Conservation (phyloP, 2,888 invertebrate species). For the Euphydryas editha region DNA sequence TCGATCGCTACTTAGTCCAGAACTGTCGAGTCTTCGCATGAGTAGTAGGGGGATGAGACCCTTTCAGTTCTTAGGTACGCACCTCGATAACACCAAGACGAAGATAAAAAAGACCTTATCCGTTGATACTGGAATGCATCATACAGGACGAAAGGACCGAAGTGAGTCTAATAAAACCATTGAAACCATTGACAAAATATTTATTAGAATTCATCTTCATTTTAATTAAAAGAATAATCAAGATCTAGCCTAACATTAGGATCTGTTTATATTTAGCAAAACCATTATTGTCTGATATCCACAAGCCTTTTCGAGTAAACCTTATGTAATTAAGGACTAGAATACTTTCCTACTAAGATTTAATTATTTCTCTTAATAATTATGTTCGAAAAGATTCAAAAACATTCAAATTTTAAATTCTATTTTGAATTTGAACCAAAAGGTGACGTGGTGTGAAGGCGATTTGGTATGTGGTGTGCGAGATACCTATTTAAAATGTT, state of each 20-base stretch:
- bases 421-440: no score
- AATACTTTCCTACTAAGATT: slow-evolving; percentile 1
- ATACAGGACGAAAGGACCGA: slow-evolving; percentile 72
- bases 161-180: slow-evolving; percentile 53
- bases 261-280: not conserved
- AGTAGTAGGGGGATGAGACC: slow-evolving; percentile 63
- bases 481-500: no score
- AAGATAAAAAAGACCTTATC: slow-evolving; percentile 80
- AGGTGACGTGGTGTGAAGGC: no score
- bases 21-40: slow-evolving; percentile 69
- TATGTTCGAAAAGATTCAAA: not conserved
- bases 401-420: no score
- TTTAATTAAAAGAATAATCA: not conserved
- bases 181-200: not conserved
- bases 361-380: not conserved
- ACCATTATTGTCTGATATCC: not conserved
- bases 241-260: not conserved
- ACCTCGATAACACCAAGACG: slow-evolving; percentile 71
- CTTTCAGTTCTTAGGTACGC: slow-evolving; percentile 77
- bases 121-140: slow-evolving; percentile 81
- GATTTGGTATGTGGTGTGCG: no score
- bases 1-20: slow-evolving; percentile 75
- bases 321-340: not conserved
- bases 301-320: not conserved
- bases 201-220: not conserved